phyloP scores from a whole-genome alignment of 2,113 vertebrate species.

The Typhlomys cinereus region DNA sequence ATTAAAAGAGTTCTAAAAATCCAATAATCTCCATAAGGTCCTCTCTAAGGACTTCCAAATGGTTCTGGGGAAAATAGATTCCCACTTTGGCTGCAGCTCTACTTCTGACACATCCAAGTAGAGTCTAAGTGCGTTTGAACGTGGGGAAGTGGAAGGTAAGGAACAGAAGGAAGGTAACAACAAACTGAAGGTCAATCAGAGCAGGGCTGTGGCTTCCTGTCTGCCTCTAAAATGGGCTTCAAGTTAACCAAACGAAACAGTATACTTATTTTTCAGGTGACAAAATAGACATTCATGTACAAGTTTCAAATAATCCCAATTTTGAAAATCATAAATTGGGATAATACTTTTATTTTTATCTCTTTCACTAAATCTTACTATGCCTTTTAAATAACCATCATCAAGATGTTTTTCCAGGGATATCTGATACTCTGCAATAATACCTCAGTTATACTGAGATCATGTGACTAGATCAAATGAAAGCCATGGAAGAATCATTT shows the following conservation, averaged over 20 bases:
- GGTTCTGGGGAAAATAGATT: neutral
- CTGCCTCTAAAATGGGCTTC: constrained; percentile 46
- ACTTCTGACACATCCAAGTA: neutral
- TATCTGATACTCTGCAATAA: neutral
- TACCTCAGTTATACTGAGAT: neutral
- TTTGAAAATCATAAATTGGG: neutral
- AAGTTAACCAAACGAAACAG: constrained; percentile 32
- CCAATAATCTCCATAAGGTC: neutral
- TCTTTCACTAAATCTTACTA: constrained; percentile 33
- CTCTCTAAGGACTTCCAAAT: neutral
- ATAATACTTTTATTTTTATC: constrained; percentile 16
- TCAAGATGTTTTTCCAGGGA: neutral
- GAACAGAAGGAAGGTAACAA: constrained; percentile 28
- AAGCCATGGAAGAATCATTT: neutral
- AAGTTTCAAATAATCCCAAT: constrained; percentile 29
- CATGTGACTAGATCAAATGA: neutral
- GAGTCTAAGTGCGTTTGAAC: neutral
- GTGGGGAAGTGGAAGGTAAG: neutral
- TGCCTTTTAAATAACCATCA: neutral
- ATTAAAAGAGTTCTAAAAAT: constrained; percentile 2
- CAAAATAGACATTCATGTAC: neutral
- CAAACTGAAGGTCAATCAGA: constrained; percentile 48
- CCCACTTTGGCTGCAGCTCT: neutral
- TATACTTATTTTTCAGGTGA: constrained; percentile 22
- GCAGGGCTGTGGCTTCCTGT: constrained; percentile 52